phyloP scores from a whole-genome alignment of 2,888 invertebrate species.

The Danaus chrysippus region DNA sequence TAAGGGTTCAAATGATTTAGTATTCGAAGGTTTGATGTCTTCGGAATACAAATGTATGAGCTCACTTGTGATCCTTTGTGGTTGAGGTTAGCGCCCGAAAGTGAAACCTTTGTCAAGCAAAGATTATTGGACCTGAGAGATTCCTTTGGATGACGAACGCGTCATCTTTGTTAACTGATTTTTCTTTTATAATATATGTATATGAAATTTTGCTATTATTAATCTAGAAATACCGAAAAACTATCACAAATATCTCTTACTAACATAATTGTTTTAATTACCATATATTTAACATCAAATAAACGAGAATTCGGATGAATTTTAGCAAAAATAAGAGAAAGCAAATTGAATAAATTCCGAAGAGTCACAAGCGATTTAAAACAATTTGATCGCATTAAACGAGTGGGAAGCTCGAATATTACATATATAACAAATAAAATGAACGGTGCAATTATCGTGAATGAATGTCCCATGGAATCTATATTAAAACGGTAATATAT shows the following conservation, averaged over 20 bases:
- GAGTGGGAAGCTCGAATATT: too few relatives aligned
- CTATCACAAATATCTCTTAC: too few relatives aligned
- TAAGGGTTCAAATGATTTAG: background rate
- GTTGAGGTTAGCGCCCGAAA: slow-evolving; percentile 58
- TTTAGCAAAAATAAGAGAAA: too few relatives aligned
- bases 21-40: background rate
- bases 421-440: background rate
- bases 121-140: background rate
- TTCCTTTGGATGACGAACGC: background rate
- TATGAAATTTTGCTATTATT: too few relatives aligned
- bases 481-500: slow-evolving; percentile 18
- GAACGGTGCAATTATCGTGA: slow-evolving; percentile 6
- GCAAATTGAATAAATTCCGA: too few relatives aligned
- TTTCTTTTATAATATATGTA: slow-evolving; percentile 3
- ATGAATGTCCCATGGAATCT: background rate
- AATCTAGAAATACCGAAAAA: too few relatives aligned
- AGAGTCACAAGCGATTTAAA: too few relatives aligned
- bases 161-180: slow-evolving; percentile 3
- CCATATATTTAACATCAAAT: too few relatives aligned
- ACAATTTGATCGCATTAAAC: too few relatives aligned
- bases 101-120: slow-evolving; percentile 46
- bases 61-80: slow-evolving; percentile 47
- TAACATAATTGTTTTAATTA: too few relatives aligned
- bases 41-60: slow-evolving; percentile 23
- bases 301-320: too few relatives aligned